phyloP scores from a whole-genome alignment of 2,888 invertebrate genomes.

The Encarsia formosa region DNA sequence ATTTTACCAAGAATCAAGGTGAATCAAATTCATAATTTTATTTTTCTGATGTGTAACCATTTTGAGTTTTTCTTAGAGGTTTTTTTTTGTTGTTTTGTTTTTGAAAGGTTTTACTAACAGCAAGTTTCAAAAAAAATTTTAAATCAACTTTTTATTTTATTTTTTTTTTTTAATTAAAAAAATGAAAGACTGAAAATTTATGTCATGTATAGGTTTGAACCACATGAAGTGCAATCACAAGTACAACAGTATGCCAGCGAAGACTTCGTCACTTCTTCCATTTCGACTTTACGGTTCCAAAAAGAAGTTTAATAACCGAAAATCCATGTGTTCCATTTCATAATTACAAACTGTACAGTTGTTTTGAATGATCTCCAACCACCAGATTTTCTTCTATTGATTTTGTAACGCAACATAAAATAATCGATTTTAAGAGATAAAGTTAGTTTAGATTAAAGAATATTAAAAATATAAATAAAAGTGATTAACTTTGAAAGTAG shows the following conservation, averaged over 20 bases:
- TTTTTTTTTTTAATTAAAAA: not conserved
- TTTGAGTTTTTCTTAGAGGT: too few species aligned
- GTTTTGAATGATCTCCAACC: slow-evolving; percentile 18
- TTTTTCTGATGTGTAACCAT: too few species aligned
- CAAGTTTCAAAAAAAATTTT: too few species aligned
- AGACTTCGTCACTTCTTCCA: slow-evolving; percentile 26
- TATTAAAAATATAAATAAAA: too few species aligned
- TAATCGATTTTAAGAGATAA: slow-evolving; percentile 12
- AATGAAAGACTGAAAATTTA: not conserved
- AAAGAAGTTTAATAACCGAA: slow-evolving; percentile 23
- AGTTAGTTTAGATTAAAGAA: too few species aligned
- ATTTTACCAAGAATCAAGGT: too few species aligned
- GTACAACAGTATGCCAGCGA: slow-evolving; percentile 28
- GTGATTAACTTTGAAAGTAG: too few species aligned
- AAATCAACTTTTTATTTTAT: not conserved
- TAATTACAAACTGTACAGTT: slow-evolving; percentile 21
- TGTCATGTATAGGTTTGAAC: slow-evolving; percentile 24
- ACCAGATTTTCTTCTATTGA: slow-evolving; percentile 7
- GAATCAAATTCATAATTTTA: too few species aligned
- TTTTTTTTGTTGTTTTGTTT: too few species aligned
- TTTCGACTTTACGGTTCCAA: slow-evolving; percentile 25
- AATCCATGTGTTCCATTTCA: slow-evolving; percentile 25
- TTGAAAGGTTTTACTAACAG: too few species aligned
- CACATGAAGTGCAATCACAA: slow-evolving; percentile 29
- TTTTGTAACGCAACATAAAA: slow-evolving; percentile 7